Percentiles rank a stretch among this genome's conserved stretches.
phyloP scores from a whole-genome alignment of 2,888 invertebrate genomes.

The Dimorphilus gyrociliatus region DNA sequence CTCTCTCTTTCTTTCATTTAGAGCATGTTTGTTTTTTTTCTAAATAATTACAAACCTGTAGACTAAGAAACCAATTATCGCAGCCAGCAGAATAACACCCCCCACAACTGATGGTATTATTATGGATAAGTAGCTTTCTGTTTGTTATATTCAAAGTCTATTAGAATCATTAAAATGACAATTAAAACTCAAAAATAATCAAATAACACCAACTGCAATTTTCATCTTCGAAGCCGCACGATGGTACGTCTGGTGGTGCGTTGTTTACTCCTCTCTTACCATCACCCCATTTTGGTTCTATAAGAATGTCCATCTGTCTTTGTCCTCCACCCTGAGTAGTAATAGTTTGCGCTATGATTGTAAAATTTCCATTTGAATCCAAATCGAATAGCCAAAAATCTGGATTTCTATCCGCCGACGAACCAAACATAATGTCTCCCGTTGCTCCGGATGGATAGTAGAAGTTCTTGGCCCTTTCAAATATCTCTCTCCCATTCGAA shows the following conservation, averaged over 20 bases:
- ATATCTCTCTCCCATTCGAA: slow-evolving; percentile 8
- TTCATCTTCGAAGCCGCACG: slow-evolving; percentile 21
- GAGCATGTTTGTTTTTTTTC: no score
- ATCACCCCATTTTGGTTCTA: no score
- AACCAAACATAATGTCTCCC: slow-evolving; percentile 9
- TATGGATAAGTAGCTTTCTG: slow-evolving; percentile 4
- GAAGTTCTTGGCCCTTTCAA: slow-evolving; percentile 7
- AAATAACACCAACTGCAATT: slow-evolving; percentile 10
- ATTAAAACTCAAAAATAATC: background rate
- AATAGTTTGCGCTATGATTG: slow-evolving; percentile 4
- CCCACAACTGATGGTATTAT: slow-evolving; percentile 2
- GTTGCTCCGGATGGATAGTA: no score
- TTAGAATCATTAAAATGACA: background rate
- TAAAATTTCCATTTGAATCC: slow-evolving; percentile 6
- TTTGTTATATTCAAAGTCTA: background rate
- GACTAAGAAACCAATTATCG: slow-evolving; percentile 4
- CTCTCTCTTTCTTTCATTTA: no score
- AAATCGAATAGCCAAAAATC: slow-evolving; percentile 13
- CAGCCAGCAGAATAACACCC: slow-evolving; percentile 3
- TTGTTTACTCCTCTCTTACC: slow-evolving; percentile 13
- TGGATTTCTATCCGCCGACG: slow-evolving; percentile 11
- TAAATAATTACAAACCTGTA: slow-evolving; percentile 6
- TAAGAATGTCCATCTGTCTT: no score
- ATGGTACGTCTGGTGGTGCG: slow-evolving; percentile 17
- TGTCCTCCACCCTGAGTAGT: slow-evolving; percentile 5